A percentile compares a stretch with the other conserved stretches of the same genome.
Evolutionary conservation across 2,888 invertebrate species (phyloP).

Genomic region (Agapostemon virescens): DNA sequence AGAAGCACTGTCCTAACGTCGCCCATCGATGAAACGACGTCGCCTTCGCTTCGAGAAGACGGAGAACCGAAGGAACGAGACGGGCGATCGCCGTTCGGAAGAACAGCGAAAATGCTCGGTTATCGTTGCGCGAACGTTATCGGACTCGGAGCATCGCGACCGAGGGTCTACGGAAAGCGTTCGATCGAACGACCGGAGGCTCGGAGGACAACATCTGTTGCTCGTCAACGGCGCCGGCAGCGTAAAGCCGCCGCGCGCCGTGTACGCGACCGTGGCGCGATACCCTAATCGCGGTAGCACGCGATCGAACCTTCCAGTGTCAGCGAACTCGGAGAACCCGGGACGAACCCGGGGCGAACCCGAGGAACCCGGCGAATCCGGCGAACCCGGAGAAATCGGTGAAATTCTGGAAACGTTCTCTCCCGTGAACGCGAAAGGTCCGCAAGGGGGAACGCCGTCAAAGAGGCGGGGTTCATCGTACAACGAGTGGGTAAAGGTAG

Average conservation of each 20-base stretch:
- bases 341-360: slow-evolving; percentile 12
- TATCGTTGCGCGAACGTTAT: neutral
- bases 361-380: neutral
- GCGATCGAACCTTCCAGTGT: slow-evolving; percentile 31
- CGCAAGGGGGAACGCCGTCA: slow-evolving; percentile 33
- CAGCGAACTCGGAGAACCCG: neutral
- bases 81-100: no score
- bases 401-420: neutral
- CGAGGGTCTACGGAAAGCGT: neutral
- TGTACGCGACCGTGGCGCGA: neutral
- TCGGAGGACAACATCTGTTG: slow-evolving; percentile 47
- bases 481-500: slow-evolving; percentile 66
- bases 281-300: neutral
- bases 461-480: slow-evolving; percentile 68
- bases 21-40: neutral
- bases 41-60: neutral
- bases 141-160: neutral
- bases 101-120: neutral
- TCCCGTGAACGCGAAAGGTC: neutral
- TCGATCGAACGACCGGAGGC: neutral
- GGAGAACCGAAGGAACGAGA: neutral
- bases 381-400: neutral
- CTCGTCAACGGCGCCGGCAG: slow-evolving; percentile 24
- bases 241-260: neutral
- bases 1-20: neutral